Conservation (phyloP, 2,113 vertebrate genomes). For the Clinocottus analis region DNA sequence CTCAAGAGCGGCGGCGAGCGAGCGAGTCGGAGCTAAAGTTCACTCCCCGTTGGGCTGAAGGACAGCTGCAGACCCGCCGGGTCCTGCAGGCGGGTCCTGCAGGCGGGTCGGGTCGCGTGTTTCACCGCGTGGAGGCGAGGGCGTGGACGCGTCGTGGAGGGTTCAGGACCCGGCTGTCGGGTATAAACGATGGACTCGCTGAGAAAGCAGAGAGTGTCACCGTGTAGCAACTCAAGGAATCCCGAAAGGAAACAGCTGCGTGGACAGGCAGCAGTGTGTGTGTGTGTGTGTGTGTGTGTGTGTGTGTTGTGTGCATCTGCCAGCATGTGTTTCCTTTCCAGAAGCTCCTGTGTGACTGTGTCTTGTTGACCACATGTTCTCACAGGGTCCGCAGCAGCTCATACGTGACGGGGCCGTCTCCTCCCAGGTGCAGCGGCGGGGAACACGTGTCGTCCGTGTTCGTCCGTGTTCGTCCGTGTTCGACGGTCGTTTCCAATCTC, state of each 20-base stretch:
- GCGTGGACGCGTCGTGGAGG: background rate
- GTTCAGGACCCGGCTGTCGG: background rate
- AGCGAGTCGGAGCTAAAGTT: background rate
- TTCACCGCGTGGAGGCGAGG: background rate
- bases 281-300: constrained; percentile 71
- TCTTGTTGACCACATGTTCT: constrained; percentile 43
- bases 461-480: constrained; percentile 8
- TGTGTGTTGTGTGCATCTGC: constrained; percentile 20
- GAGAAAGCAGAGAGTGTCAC: constrained; percentile 64
- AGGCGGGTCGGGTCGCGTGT: background rate
- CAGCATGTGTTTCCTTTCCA: constrained; percentile 65
- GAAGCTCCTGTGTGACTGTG: constrained; percentile 61
- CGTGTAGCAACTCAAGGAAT: constrained; percentile 72
- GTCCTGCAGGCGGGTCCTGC: too few relatives aligned
- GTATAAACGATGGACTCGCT: constrained; percentile 42
- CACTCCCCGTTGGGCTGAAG: background rate
- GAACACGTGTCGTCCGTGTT: constrained; percentile 18
- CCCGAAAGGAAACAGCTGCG: constrained; percentile 75
- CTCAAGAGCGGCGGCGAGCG: constrained; percentile 30
- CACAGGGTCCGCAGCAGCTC: background rate
- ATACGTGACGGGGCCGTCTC: background rate
- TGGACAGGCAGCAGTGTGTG: constrained; percentile 27
- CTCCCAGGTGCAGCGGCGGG: constrained; percentile 15
- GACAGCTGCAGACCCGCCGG: background rate
- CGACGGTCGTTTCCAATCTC: constrained; percentile 45